Evolutionary conservation across 1,140 invertebrate species (phyloP), one percentile per base, ranked within the genome.

Genomic region (Galendromus occidentalis): DNA sequence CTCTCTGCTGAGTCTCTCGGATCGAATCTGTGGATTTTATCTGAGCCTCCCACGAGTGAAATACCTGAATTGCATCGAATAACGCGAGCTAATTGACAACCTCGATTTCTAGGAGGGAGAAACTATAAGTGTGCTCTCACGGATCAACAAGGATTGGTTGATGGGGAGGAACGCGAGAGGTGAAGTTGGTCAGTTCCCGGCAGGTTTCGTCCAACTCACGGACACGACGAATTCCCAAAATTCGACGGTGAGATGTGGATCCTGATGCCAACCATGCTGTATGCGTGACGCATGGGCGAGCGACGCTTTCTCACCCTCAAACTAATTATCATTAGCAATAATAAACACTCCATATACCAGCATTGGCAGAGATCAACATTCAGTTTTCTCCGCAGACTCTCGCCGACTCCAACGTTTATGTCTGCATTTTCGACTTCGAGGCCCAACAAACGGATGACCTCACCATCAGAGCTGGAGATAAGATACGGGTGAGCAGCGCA

Each of bases 71-170:
- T n/a, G n/a, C n/a, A 44, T 44, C 12, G 18, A 12, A 44, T 44
- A 44, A 44, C 42, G 42, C n/a, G 18, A 12, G 12, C 42, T n/a
- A 44, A 44, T 44, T 44, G 12, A 18, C n/a, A 44, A 44, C n/a
- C n/a, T 44, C 12, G 18, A 12, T 59, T 20, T 59, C 14, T 9
- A 59, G 51, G 51, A 59, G 9, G 51, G 51, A 17, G 51, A 59
- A 22, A 59, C 12, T 14, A 33, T 59, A 33, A 29, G 2, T 1
- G 51, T 59, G 6, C 51, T 59, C 9, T 59, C 51, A 22, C 51
- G 51, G 14, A 59, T 59, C 51, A 59, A 59, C 22, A 59, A 59
- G 20, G 51, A 59, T 33, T 59, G 51, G 51, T 22, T 59, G 22
- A 25, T 29, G 22, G 51, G 51, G 2, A 25, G 51, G 17, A 59